Base-by-base conservation (phyloP, 2,888 invertebrate genomes). In the Andrena haemorrhoa region DNA sequence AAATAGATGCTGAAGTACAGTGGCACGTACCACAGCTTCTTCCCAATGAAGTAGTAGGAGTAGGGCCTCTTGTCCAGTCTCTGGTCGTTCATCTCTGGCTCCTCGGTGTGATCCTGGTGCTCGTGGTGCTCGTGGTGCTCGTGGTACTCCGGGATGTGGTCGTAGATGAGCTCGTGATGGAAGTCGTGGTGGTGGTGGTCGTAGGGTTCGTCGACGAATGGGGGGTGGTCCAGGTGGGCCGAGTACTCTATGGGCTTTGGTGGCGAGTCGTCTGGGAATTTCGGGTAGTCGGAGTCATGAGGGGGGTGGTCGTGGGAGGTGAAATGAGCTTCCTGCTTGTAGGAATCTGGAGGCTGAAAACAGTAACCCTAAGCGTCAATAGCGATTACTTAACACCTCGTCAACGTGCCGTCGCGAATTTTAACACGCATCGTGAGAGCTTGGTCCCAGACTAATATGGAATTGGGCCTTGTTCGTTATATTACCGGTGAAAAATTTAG, bases 1-100 rank as follows among this genome's bases (percentile, higher is more conserved):
- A 94, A 94, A 83, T 94, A 97, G 16, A 97, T 96, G 91, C 97
- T 97, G 91, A 97, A 97, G 92, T 97, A 97, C 61, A 97, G 93
- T 0, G 97, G 97, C 82, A 97, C 94, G 91, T 97, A 97, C 95
- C 97, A 97, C 49, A 97, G 94, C 90, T 97, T 97, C 88, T 96
- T 95, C 2, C 97, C 97, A 80, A 97, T 94, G 90, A 96, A 97
- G 90, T 97, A 97, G 92, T 97, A 97, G 91, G 96, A 96, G 94
- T 96, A 96, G 0, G 94, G 93, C 66, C 92, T 87, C 79, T 94
- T 93, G 90, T 91, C 93, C 10, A 94, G 76, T 5, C 94, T 89
- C 68, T 93, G 90, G 70, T 94, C 93, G 75, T 92, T 93, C 90
- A 91, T 91, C 83, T 93, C 93, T 31, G 93, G 92, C 53, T 86